phyloP scores from a whole-genome alignment of 2,113 vertebrate species.

The Desmodus rotundus region DNA sequence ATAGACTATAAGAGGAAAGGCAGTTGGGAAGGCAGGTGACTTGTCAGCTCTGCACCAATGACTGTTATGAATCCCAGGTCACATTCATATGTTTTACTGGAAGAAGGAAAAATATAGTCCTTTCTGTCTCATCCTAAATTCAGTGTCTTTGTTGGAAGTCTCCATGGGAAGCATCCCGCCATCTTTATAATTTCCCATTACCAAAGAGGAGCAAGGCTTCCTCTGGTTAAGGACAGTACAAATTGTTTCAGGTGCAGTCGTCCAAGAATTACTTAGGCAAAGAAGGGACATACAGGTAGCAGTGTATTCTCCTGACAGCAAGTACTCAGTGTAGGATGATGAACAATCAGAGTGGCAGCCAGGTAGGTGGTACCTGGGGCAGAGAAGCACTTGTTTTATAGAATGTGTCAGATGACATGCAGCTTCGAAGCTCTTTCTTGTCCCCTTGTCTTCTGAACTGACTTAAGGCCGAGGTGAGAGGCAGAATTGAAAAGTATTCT shows the following conservation, averaged over 20 bases:
- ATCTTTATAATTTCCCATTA: not conserved
- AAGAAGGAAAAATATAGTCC: not conserved
- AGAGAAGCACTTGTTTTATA: not conserved
- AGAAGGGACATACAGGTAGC: not conserved
- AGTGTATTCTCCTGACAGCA: not conserved
- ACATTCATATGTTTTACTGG: conserved; percentile 2
- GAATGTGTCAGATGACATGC: not conserved
- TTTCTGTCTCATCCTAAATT: not conserved
- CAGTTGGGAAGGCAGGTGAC: not conserved
- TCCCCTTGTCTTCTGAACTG: not conserved
- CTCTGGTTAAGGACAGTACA: not conserved
- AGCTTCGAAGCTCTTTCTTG: not conserved
- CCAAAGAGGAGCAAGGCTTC: not conserved
- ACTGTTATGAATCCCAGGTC: not conserved
- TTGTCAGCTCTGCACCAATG: not conserved
- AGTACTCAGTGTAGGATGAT: not conserved
- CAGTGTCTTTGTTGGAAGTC: not conserved
- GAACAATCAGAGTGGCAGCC: not conserved
- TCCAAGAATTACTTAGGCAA: not conserved
- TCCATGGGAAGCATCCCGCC: not conserved
- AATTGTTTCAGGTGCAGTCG: not conserved
- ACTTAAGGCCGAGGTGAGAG: not conserved
- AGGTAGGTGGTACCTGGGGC: not conserved
- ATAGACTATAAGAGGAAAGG: not conserved
- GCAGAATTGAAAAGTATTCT: not conserved